These are phyloP conservation scores for Lagorchestes hirsutus DNA, from an alignment of 2,797 vertebrate genomes.

Conservation along the genomic window DNA sequence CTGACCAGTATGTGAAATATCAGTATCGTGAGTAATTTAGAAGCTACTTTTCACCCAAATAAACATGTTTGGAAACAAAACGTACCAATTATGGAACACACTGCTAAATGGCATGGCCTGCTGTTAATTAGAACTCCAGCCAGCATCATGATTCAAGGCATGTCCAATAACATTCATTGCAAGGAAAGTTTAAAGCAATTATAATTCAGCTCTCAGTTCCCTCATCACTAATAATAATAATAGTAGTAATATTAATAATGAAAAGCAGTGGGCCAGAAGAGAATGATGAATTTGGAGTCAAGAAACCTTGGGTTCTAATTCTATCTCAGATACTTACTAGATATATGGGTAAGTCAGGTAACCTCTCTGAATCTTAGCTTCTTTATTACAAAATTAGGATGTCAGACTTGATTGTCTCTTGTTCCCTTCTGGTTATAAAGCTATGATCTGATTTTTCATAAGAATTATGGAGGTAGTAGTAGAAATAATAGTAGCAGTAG, in stretches of 20 bases:
- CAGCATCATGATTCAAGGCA: background rate
- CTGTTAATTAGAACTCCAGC: background rate
- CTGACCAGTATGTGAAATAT: slow-evolving; percentile 35
- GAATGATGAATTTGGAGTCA: background rate
- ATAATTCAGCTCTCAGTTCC: background rate
- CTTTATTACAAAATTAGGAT: background rate
- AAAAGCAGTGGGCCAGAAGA: background rate
- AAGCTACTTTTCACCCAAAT: slow-evolving; percentile 19
- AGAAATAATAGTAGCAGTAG: background rate
- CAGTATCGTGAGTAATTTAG: background rate
- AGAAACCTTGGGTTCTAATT: background rate
- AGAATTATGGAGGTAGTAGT: background rate
- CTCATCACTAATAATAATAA: background rate
- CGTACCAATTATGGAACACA: background rate
- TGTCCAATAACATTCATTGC: background rate
- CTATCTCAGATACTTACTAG: background rate
- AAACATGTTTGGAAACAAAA: background rate
- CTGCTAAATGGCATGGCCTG: background rate
- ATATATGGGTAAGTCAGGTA: background rate
- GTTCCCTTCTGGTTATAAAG: background rate
- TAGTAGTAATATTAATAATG: background rate
- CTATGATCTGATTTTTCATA: background rate
- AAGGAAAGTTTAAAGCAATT: background rate
- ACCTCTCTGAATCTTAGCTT: background rate
- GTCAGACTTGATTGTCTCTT: background rate